phyloP scores from a whole-genome alignment of 2,888 invertebrate species.

The Apamea anceps region DNA sequence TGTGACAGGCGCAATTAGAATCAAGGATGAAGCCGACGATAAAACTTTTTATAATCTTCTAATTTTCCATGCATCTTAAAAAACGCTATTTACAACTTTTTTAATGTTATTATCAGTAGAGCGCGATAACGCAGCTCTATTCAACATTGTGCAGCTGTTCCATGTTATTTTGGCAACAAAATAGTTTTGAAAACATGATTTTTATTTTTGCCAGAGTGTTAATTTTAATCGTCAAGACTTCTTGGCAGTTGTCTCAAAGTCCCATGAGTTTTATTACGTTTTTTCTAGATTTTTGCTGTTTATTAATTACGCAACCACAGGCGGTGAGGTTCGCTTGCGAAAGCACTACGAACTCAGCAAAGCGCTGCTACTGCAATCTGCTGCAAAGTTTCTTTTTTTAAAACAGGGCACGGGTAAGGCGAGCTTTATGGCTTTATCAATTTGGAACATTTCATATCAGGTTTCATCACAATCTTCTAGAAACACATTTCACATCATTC shows the following conservation, averaged over 20 bases:
- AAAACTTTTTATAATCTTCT: constrained; percentile 62
- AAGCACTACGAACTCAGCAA: constrained; percentile 33
- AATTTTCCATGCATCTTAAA: constrained; percentile 62
- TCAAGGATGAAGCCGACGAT: constrained; percentile 59
- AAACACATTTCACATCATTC: neutral
- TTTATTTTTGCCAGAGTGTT: constrained; percentile 83
- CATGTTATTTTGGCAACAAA: constrained; percentile 85
- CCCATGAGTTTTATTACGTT: constrained; percentile 83
- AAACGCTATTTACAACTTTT: constrained; percentile 46
- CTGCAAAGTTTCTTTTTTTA: constrained; percentile 45
- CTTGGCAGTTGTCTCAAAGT: constrained; percentile 88
- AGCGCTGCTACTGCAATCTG: constrained; percentile 30
- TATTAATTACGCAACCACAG: constrained; percentile 84
- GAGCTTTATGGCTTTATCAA: constrained; percentile 19
- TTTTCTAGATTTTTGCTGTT: constrained; percentile 81
- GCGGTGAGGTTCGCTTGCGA: constrained; percentile 25
- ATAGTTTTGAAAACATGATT: constrained; percentile 83
- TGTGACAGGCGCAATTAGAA: constrained; percentile 65
- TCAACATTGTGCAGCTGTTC: constrained; percentile 83
- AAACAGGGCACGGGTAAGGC: constrained; percentile 11
- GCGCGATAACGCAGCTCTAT: constrained; percentile 66
- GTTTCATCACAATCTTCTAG: constrained; percentile 13
- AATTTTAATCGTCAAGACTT: constrained; percentile 87
- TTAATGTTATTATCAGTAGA: constrained; percentile 61
- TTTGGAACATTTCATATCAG: constrained; percentile 7